Evolutionary conservation across 2,888 invertebrate species (phyloP).

Genomic region (Arge pagana): DNA sequence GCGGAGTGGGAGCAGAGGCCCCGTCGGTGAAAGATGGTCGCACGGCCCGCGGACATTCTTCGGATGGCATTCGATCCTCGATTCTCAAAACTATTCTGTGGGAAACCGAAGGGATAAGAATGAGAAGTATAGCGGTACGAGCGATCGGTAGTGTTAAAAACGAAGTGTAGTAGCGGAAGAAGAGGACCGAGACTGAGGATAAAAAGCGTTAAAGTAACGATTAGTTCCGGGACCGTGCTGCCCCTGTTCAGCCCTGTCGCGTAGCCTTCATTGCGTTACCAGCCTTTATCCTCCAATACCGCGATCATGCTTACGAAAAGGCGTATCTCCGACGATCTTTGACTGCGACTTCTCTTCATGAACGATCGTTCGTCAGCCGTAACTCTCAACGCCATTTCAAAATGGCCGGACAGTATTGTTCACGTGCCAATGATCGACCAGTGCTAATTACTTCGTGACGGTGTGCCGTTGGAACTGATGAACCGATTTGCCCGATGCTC

Average conservation of each 20-base stretch:
- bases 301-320: neutral
- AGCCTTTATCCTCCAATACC: neutral
- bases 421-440: no score
- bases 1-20: no score
- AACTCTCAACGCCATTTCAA: no score
- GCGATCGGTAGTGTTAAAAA: conserved; percentile 26
- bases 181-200: conserved; percentile 32
- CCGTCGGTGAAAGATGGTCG: conserved; percentile 37
- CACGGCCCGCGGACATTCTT: conserved; percentile 28
- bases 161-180: conserved; percentile 33
- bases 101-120: conserved; percentile 42
- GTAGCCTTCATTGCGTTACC: neutral
- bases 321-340: no score
- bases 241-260: conserved; percentile 18
- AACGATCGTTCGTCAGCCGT: no score
- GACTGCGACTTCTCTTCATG: no score
- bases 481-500: no score
- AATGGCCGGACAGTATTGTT: no score
- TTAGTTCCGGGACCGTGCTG: conserved; percentile 55
- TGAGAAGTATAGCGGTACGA: conserved; percentile 21
- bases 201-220: conserved; percentile 57
- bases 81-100: conserved; percentile 40
- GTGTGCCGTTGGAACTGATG: no score
- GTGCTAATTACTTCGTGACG: no score
- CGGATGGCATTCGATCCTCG: conserved; percentile 23